phyloP scores from a whole-genome alignment of 1,140 invertebrate genomes.

The Helicoverpa armigera region DNA sequence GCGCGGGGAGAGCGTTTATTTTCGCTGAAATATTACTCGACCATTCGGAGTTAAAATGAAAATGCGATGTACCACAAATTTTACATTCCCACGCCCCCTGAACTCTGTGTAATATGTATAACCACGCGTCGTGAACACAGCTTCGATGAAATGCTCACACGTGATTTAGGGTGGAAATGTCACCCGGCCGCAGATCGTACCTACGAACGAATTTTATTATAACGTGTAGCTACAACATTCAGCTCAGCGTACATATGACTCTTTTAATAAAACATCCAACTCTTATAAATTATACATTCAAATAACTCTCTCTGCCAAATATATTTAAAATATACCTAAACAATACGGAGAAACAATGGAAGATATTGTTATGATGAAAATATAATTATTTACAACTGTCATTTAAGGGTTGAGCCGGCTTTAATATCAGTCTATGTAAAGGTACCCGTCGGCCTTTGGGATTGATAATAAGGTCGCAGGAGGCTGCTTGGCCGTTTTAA shows the following conservation, averaged over 20 bases:
- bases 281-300: not conserved
- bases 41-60: slow-evolving; percentile 68
- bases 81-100: slow-evolving; percentile 58
- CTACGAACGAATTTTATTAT: slow-evolving; percentile 8
- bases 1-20: slow-evolving; percentile 60
- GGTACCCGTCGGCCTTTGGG: slow-evolving; percentile 35
- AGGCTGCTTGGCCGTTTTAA: slow-evolving; percentile 64
- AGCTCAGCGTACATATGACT: not conserved
- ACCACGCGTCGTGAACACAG: slow-evolving; percentile 56
- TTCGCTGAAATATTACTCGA: slow-evolving; percentile 62
- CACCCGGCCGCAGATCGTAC: slow-evolving; percentile 52
- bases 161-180: slow-evolving; percentile 71
- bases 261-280: not conserved
- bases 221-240: not conserved
- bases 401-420: slow-evolving; percentile 20
- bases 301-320: not conserved
- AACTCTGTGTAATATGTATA: slow-evolving; percentile 34
- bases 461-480: slow-evolving; percentile 55
- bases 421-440: slow-evolving; percentile 15
- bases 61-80: slow-evolving; percentile 64
- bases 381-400: slow-evolving; percentile 12
- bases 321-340: not conserved
- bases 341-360: not conserved
- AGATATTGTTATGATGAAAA: not conserved
- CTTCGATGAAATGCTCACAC: slow-evolving; percentile 65